A percentile compares a stretch with the other conserved stretches of the same genome.
Conservation (phyloP, 2,797 vertebrate genomes). For the Stomatorhinus walkeri region DNA sequence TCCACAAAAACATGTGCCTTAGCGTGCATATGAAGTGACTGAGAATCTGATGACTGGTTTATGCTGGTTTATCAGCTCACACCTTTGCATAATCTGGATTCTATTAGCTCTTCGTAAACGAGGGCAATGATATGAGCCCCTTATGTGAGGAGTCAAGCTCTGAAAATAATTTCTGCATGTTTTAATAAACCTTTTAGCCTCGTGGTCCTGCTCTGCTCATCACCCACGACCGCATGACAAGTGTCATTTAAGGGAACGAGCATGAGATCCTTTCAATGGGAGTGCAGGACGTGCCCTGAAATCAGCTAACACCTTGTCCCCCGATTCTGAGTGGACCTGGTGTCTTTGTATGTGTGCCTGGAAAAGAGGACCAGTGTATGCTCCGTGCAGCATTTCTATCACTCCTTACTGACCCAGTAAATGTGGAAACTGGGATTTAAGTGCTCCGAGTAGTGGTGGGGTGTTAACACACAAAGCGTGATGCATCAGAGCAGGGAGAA, state of each 20-base stretch:
- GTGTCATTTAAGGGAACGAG: not conserved
- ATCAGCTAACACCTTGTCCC: not conserved
- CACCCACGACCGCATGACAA: not conserved
- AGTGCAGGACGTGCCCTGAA: not conserved
- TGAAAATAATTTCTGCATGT: constrained; percentile 27
- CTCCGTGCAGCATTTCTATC: not conserved
- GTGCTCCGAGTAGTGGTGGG: not conserved
- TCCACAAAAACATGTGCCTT: not conserved
- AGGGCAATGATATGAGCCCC: constrained; percentile 18
- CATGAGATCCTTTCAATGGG: not conserved
- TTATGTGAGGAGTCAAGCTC: constrained; percentile 10
- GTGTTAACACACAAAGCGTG: not conserved
- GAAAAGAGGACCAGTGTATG: not conserved
- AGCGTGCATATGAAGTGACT: not conserved
- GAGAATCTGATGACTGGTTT: constrained; percentile 6
- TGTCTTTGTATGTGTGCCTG: not conserved
- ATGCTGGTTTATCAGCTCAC: constrained; percentile 16
- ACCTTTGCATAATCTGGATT: constrained; percentile 24
- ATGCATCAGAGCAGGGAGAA: not conserved
- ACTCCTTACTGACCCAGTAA: not conserved
- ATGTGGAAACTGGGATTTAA: not conserved
- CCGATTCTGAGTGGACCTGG: not conserved
- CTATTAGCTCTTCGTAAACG: constrained; percentile 31
- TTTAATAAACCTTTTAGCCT: constrained; percentile 31
- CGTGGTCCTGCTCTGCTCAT: not conserved